Evolutionary conservation across 2,113 vertebrate genomes (phyloP).

Genomic region (Sinosuthora webbiana): DNA sequence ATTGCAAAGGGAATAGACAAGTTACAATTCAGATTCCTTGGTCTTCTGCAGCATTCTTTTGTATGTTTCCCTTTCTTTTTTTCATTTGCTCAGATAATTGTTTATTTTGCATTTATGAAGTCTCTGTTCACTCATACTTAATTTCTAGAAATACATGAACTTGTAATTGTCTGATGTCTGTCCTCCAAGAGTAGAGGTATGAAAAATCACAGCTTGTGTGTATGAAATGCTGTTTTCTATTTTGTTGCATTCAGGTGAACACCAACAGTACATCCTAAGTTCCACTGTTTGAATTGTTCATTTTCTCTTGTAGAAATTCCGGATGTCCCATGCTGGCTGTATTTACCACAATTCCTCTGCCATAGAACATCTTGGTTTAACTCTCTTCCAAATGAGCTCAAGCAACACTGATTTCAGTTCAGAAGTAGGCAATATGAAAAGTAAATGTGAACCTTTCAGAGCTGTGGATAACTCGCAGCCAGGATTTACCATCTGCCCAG

Average conservation of each 20-base stretch:
- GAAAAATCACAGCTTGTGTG: background rate
- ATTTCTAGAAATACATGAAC: background rate
- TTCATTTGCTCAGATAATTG: background rate
- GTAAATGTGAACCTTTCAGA: background rate
- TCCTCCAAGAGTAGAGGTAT: background rate
- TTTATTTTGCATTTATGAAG: background rate
- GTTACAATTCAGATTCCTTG: background rate
- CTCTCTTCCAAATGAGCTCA: conserved; percentile 71
- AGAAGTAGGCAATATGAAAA: background rate
- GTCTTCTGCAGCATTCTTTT: background rate
- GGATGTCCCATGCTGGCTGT: conserved; percentile 35
- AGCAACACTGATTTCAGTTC: background rate
- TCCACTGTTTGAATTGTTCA: background rate
- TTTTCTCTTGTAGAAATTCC: conserved; percentile 80
- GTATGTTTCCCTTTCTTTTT: background rate
- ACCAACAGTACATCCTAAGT: background rate
- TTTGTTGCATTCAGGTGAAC: background rate
- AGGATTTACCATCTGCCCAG: background rate
- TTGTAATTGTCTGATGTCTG: background rate
- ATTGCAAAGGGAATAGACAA: background rate
- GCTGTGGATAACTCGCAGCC: background rate
- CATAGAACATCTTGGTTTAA: conserved; percentile 73
- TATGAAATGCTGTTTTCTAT: background rate
- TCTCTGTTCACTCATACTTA: background rate
- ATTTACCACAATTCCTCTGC: conserved; percentile 50